Evolutionary conservation across 2,113 vertebrate genomes (phyloP).

Genomic region (Arothron firmamentum): DNA sequence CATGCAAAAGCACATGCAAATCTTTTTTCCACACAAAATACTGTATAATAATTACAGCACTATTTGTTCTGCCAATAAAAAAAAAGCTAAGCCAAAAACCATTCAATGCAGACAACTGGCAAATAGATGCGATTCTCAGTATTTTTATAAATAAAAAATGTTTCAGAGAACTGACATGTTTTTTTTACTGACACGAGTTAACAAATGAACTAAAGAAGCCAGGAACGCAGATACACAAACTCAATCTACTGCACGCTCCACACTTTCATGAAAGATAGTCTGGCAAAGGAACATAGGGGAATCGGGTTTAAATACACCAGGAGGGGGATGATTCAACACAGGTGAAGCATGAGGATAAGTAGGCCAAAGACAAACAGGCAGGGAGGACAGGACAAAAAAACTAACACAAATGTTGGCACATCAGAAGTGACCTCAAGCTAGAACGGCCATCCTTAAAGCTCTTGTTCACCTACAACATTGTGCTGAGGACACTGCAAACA

Average conservation of each 20-base stretch:
- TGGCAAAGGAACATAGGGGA: neutral
- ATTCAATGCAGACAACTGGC: conserved; percentile 42
- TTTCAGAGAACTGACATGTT: conserved; percentile 36
- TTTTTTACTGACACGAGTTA: conserved; percentile 13
- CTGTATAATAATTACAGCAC: conserved; percentile 45
- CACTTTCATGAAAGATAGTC: conserved; percentile 15
- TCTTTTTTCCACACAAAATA: conserved; percentile 49
- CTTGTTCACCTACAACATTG: no score
- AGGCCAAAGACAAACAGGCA: no score
- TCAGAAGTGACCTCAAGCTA: no score
- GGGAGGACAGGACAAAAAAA: no score
- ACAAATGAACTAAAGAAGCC: conserved; percentile 22
- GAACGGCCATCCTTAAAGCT: no score
- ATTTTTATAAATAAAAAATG: conserved; percentile 40
- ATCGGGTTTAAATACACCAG: no score
- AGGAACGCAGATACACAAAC: conserved; percentile 17
- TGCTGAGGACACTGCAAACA: no score
- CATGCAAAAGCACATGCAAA: no score
- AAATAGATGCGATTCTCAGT: conserved; percentile 29
- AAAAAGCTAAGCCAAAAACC: conserved; percentile 54
- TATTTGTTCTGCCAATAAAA: conserved; percentile 70
- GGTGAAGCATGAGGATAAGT: no score
- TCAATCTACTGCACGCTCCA: no score
- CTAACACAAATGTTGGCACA: no score
- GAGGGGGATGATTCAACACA: no score